Evolutionary conservation across 2,113 vertebrate genomes (phyloP).

Genomic region (Tautogolabrus adspersus): DNA sequence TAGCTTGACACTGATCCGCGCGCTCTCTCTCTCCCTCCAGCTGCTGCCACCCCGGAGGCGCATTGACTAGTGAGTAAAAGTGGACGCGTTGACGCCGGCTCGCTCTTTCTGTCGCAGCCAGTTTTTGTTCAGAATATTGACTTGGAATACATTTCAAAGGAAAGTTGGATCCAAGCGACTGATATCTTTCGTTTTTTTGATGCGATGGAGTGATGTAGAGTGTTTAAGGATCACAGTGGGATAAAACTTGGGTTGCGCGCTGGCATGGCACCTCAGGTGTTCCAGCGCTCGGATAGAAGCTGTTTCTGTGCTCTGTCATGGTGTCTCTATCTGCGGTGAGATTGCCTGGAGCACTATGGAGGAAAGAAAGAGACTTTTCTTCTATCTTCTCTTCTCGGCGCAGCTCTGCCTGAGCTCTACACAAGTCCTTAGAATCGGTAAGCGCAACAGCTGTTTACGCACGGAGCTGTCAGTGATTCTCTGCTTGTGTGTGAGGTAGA

Average conservation of each 20-base stretch:
- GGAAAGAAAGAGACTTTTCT: constrained; percentile 75
- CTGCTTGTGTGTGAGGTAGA: not conserved
- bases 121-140: not conserved
- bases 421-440: constrained; percentile 94
- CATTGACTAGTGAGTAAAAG: constrained; percentile 4
- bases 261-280: constrained; percentile 55
- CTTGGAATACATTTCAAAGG: not conserved
- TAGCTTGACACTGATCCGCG: rapidly evolving
- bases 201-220: constrained; percentile 36
- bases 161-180: constrained; percentile 5
- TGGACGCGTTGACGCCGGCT: constrained; percentile 6
- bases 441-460: constrained; percentile 80
- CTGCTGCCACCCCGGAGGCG: constrained; percentile 27
- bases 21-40: constrained; percentile 26
- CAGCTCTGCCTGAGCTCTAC: constrained; percentile 83
- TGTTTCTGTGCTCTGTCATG: constrained; percentile 58
- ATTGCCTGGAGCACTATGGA: constrained; percentile 77
- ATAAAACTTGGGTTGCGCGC: constrained; percentile 53
- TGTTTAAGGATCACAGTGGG: constrained; percentile 9
- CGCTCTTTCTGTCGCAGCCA: not conserved
- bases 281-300: constrained; percentile 50
- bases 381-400: constrained; percentile 78
- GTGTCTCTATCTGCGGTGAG: constrained; percentile 68
- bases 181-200: not conserved
- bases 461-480: not conserved